Evolutionary conservation across 2,888 invertebrate genomes (phyloP), one percentile per base, ranked within the genome.

Genomic region (Meta bourneti): DNA sequence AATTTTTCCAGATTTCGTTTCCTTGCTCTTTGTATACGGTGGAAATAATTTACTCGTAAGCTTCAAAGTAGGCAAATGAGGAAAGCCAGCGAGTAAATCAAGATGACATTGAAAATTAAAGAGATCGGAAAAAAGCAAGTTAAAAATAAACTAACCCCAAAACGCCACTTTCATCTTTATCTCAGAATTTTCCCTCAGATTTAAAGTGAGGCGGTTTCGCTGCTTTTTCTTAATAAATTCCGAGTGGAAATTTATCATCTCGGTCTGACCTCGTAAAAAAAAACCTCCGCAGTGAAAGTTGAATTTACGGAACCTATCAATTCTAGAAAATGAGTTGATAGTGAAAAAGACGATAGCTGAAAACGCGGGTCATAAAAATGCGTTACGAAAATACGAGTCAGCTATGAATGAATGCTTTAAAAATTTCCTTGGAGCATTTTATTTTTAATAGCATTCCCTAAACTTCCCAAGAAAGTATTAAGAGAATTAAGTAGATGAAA

Each of bases 231-330:
- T 61, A 61, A 61, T 61, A 61, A 61, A 61, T 61, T 61, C 61
- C 61, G 16, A 61, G 61, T 16, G 61, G 61, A 61, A 61, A 61
- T 61, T 61, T 61, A 61, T 61, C 61, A 61, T 61, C 61, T 16
- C 61, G 16, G 61, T 16, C 61, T 61, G 61, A 61, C 61, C 61
- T 61, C 61, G 61, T 61, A 61, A 61, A 61, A 16, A 34, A 34
- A 34, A 34, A n/a, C n/a, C 34, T 34, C 34, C 34, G 34, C 34
- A 61, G 61, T 61, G 61, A 61, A 61, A 61, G 61, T 61, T 61
- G 61, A 61, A 61, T 61, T 61, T 61, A 61, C 61, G 61, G 61
- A 61, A 61, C 61, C 61, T 61, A 61, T 61, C 61, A 61, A 61
- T 61, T 61, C 61, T 61, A 61, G 61, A 61, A 61, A 61, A 61